Conservation (phyloP, 1,140 invertebrate genomes). For the Leptinotarsa undecemlineata region DNA sequence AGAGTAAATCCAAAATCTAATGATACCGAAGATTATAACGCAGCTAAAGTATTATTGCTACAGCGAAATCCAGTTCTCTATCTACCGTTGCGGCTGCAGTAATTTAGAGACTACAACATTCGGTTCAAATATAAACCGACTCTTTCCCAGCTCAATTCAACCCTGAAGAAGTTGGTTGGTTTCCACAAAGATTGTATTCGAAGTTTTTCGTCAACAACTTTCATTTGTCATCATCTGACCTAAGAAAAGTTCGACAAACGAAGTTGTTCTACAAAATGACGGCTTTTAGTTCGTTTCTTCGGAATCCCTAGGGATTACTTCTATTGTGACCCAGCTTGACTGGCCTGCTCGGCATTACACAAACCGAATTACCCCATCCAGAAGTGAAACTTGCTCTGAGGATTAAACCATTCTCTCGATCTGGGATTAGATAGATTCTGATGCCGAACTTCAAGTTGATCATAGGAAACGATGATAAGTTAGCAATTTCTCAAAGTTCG, state of each 20-base stretch:
- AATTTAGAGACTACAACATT: no score
- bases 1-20: no score
- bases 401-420: slow-evolving; percentile 48
- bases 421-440: slow-evolving; percentile 38
- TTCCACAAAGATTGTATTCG: background rate
- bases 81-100: no score
- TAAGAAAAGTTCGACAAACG: slow-evolving; percentile 35
- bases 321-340: slow-evolving; percentile 38
- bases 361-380: slow-evolving; percentile 44
- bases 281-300: slow-evolving; percentile 43
- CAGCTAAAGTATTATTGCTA: no score
- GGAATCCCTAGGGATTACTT: slow-evolving; percentile 44
- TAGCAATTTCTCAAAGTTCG: no score
- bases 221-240: slow-evolving; percentile 30
- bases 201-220: slow-evolving; percentile 7
- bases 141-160: background rate
- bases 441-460: slow-evolving; percentile 38
- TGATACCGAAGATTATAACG: no score
- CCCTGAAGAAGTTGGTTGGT: background rate
- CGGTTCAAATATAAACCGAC: no score
- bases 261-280: slow-evolving; percentile 41
- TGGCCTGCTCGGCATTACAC: slow-evolving; percentile 40
- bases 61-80: no score
- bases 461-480: slow-evolving; percentile 31
- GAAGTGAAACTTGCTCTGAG: slow-evolving; percentile 41